Evolutionary conservation across 2,113 vertebrate genomes (phyloP).

Genomic region (Centropus unirufus): DNA sequence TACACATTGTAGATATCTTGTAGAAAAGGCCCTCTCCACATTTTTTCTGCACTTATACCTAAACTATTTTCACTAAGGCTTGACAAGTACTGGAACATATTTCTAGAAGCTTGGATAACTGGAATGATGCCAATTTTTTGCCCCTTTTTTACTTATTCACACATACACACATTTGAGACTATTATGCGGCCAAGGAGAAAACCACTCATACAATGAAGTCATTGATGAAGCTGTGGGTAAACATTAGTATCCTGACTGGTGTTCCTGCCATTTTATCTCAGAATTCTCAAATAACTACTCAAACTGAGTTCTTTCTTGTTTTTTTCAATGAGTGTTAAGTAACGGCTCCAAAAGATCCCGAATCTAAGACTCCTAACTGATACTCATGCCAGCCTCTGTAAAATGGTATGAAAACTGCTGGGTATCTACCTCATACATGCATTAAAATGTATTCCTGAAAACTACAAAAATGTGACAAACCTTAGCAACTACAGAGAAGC

Average conservation of each 20-base stretch:
- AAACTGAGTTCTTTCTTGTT: accelerated
- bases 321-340: background rate
- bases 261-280: background rate
- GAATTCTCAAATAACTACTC: background rate
- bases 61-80: background rate
- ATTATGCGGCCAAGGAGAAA: background rate
- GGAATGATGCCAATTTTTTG: background rate
- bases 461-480: background rate
- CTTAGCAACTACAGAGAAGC: background rate
- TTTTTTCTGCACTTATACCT: background rate
- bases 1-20: background rate
- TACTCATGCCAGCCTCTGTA: background rate
- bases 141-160: background rate
- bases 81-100: background rate
- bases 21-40: background rate
- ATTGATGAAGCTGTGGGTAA: background rate
- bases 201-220: background rate
- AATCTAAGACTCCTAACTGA: background rate
- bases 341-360: background rate
- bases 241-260: background rate
- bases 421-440: background rate
- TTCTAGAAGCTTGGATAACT: background rate
- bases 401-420: background rate
- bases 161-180: background rate
- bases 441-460: background rate